Evolutionary conservation across 2,113 vertebrate genomes (phyloP).

Genomic region (Nothocercus nigrocapillus): DNA sequence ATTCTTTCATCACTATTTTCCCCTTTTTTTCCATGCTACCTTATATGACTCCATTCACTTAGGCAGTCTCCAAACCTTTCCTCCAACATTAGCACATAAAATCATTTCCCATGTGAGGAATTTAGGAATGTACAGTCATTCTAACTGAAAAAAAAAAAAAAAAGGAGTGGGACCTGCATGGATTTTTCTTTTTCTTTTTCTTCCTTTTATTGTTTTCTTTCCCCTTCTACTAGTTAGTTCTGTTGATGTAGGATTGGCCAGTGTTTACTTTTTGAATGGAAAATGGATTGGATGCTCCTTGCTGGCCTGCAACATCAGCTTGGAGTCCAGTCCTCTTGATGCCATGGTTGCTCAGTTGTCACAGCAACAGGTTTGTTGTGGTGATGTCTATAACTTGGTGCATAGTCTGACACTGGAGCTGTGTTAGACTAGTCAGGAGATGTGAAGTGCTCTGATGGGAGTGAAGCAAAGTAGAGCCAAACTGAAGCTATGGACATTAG

Average conservation of each 20-base stretch:
- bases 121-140: neutral
- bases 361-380: slow-evolving; percentile 1
- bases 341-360: neutral
- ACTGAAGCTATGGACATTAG: neutral
- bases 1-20: neutral
- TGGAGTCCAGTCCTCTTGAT: neutral
- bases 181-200: neutral
- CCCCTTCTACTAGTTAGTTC: neutral
- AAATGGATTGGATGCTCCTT: neutral
- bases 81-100: neutral
- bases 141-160: neutral
- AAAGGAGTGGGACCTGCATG: neutral
- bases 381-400: neutral
- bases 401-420: neutral
- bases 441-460: neutral
- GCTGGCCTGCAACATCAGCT: neutral
- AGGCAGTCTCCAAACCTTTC: neutral
- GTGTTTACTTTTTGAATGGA: neutral
- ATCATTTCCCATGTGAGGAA: slow-evolving; percentile 7
- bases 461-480: neutral
- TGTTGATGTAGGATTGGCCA: neutral
- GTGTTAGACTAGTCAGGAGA: neutral
- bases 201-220: neutral
- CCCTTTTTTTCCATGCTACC: neutral
- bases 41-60: slow-evolving; percentile 5